Conservation (phyloP, 23 tunicate genomes). For the Oikopleura dioica region DNA sequence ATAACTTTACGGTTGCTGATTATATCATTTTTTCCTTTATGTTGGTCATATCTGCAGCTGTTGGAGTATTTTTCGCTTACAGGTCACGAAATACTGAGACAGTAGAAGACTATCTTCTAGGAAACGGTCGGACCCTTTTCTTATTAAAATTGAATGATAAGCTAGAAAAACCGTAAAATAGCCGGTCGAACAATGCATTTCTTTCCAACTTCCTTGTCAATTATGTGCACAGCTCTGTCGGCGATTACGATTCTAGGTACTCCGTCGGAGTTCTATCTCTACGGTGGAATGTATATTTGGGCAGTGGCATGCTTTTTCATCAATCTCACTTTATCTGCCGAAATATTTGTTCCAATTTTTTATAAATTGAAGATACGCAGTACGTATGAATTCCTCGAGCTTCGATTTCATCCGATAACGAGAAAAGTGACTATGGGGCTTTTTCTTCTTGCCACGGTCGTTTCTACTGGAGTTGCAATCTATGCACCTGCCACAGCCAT, state of each 20-base stretch:
- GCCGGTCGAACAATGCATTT: slow-evolving; percentile 15
- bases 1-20: too few species aligned
- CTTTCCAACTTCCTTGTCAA: slow-evolving; percentile 17
- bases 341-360: slow-evolving; percentile 15
- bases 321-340: not conserved
- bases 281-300: slow-evolving; percentile 21
- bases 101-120: slow-evolving; percentile 17
- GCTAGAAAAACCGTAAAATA: too few species aligned
- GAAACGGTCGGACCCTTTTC: not conserved
- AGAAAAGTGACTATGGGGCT: not conserved
- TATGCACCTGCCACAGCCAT: slow-evolving; percentile 18
- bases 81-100: slow-evolving; percentile 12
- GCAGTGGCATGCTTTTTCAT: slow-evolving; percentile 13
- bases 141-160: too few species aligned
- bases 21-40: slow-evolving; percentile 17
- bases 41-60: slow-evolving; percentile 11
- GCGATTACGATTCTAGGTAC: slow-evolving; percentile 20
- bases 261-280: slow-evolving; percentile 19
- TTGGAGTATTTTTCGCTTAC: slow-evolving; percentile 15
- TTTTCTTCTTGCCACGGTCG: slow-evolving; percentile 9
- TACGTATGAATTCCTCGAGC: slow-evolving; percentile 14
- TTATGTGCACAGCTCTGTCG: slow-evolving; percentile 17
- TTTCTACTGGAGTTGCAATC: slow-evolving; percentile 13
- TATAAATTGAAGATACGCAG: slow-evolving; percentile 12
- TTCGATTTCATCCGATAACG: slow-evolving; percentile 15